Evolutionary conservation across 2,888 invertebrate genomes (phyloP), one percentile per base, ranked within the genome.

Genomic region (Dasypogon diadema): DNA sequence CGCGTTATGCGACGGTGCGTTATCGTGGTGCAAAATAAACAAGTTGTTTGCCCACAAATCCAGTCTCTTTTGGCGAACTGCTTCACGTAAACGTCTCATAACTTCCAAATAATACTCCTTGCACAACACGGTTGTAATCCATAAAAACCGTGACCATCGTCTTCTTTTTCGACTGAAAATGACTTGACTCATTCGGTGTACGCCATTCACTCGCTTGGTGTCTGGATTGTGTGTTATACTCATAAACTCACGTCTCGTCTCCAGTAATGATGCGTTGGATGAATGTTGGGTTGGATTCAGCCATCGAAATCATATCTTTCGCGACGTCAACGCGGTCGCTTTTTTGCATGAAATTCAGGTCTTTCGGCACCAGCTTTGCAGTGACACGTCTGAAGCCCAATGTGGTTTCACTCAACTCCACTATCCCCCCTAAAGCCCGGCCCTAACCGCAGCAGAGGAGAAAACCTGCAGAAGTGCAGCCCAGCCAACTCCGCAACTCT

Each of bases 41-140:
- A 1, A 30, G 34, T 30, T 30, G 34, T 30, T 30, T 1, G 34
- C 34, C 0, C 34, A 30, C 10, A 30, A 30, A 30, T 30, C 1
- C 1, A 10, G 0, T 30, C 34, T 30, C 78, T 76, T 80, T 79
- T 77, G 80, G 80, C 76, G 80, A 80, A 79, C 80, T 79, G 80
- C 80, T 81, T 14, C 78, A 78, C 46, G 80, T 79, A 75, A 79
- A 48, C 70, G 37, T 72, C 37, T 58, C 74, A 48, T 42, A 51
- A 16, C 24, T n/a, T 26, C 48, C 51, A 24, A 78, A 37, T 73
- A 79, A 77, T 46, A 76, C 58, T 12, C 34, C 54, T 58, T 74
- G 70, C 34, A 76, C 72, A 54, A 54, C 54, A 18, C 18, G 1
- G 48, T 48, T 14, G 63, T 74, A n/a, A n/a, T n/a, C n/a, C n/a